phyloP scores from a whole-genome alignment of 37 sponge, comb jelly and placozoan genomes.

The Beroe ovata region DNA sequence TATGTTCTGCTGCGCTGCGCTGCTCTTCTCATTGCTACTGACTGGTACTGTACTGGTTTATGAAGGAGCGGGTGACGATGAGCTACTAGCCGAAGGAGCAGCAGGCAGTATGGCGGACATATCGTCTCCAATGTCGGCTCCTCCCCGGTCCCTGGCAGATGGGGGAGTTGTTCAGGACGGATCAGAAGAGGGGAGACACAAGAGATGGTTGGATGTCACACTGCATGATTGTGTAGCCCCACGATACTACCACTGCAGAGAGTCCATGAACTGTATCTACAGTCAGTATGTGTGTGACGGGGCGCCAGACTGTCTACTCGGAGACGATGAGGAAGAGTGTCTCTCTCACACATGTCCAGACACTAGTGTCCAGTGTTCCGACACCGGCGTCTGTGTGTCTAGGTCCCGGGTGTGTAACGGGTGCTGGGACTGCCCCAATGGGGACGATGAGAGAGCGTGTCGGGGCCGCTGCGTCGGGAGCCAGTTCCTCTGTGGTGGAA shows the following conservation, averaged over 20 bases:
- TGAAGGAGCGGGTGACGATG: no score
- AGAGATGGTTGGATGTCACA: not conserved
- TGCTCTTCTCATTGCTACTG: no score
- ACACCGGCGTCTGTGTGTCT: slow-evolving; percentile 24
- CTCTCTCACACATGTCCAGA: not conserved
- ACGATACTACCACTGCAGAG: slow-evolving; percentile 8
- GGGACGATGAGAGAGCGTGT: slow-evolving; percentile 38
- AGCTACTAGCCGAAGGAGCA: no score
- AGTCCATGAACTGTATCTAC: slow-evolving; percentile 16
- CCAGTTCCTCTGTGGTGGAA: slow-evolving; percentile 9
- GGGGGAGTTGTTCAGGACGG: no score
- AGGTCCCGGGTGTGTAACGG: slow-evolving; percentile 34
- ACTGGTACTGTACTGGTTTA: no score
- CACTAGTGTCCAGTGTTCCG: not conserved
- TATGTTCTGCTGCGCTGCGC: no score
- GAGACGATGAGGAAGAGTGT: slow-evolving; percentile 21
- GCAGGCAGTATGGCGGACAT: no score
- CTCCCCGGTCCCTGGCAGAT: no score
- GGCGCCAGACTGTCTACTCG: not conserved
- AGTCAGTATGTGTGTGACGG: slow-evolving; percentile 34
- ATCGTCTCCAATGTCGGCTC: no score
- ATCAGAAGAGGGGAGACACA: no score
- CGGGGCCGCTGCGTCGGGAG: not conserved
- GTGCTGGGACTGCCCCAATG: slow-evolving; percentile 29
- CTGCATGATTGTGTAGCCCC: slow-evolving; percentile 1